Evolutionary conservation across 2,113 vertebrate species (phyloP), one percentile per base, ranked within the genome.

Genomic region (Taxidea taxus): DNA sequence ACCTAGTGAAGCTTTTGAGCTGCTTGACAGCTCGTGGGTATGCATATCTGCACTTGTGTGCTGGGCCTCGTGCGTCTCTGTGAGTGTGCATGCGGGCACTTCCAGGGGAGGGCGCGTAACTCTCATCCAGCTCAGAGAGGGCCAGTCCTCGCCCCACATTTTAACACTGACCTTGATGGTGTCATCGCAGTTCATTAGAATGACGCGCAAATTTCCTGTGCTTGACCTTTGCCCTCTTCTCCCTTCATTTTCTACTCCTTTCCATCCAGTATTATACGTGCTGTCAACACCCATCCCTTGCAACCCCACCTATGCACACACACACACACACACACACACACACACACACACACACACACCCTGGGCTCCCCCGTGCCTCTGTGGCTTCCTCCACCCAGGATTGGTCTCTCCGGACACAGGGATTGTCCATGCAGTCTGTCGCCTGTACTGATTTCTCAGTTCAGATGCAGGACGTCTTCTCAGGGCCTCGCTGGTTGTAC

Each of bases 1-100:
- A 0, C 23, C 12, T 0, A 12, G 6, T 0, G 1, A 15, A 15
- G 3, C 25, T 31, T 0, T 2, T 18, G 3, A 2, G n/a, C 9
- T 2, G 29, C n/a, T 12, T 34, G 68, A 8, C 37, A 10, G 3
- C 42, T 39, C 2, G 13, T 1, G 66, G 37, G 15, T 0, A 2
- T 6, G 56, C 44, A 1, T 0, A 3, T 10, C 78, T 3, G 4
- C 0, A 0, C 4, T 0, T 2, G 18, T 16, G 6, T 8, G 42
- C 64, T 13, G 29, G 42, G 3, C 2, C 4, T 31, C 0, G 5
- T 5, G 18, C 3, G 0, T 56, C 37, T 15, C 60, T 29, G 74
- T 54, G 47, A 7, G 15, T 1, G 2, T 7, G 37, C 49, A 16
- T 0, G 7, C 0, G 23, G 75, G 54, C 20, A 5, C 68, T 27